Evolutionary conservation across 2,797 vertebrate species (phyloP), one percentile per base, ranked within the genome.

Genomic region (Hydrocynus forskahlii): DNA sequence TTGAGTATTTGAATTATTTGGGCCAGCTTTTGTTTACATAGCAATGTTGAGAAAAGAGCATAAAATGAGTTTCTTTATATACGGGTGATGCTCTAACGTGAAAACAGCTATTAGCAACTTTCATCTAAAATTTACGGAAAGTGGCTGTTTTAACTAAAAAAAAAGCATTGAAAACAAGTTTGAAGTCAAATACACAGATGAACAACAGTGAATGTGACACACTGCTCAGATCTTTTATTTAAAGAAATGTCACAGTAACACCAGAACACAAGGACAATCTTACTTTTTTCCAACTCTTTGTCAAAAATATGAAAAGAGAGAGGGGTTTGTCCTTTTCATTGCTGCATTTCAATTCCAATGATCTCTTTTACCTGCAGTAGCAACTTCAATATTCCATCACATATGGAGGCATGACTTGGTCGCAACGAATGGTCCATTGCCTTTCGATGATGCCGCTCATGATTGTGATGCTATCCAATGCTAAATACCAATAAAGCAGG

Each of bases 211-310:
- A 76, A 85, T 79, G 74, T 52, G 60, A 83, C 81, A 84, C 85
- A 86, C 79, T 84, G 78, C 68, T 82, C 74, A 83, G 75, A 87
- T 75, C 52, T 55, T 86, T 84, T 86, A 87, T 84, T 85, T 79
- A 77, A 85, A 84, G 78, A 86, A 86, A 90, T 86, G 59, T 85
- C 79, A 91, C 86, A 88, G 79, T 92, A 80, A 91, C 87, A 89
- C 78, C 83, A 85, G 86, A 84, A 84, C 86, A 92, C 88, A 86
- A 91, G 91, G 92, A 92, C 89, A 90, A 91, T 93, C 91, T 90
- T 92, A 89, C 86, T 91, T 92, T 93, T 93, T 88, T 87, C 68
- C 89, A 87, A 91, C 90, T 89, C 64, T 92, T 92, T 90, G 69
- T 82, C 50, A 25, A 84, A 82, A 62, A 76, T 74, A 84, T 78